Percentiles rank a stretch among this genome's conserved stretches.
These are phyloP conservation scores for Gallinago stenura DNA, from an alignment of 2,797 vertebrate species.

Conservation along the genomic window DNA sequence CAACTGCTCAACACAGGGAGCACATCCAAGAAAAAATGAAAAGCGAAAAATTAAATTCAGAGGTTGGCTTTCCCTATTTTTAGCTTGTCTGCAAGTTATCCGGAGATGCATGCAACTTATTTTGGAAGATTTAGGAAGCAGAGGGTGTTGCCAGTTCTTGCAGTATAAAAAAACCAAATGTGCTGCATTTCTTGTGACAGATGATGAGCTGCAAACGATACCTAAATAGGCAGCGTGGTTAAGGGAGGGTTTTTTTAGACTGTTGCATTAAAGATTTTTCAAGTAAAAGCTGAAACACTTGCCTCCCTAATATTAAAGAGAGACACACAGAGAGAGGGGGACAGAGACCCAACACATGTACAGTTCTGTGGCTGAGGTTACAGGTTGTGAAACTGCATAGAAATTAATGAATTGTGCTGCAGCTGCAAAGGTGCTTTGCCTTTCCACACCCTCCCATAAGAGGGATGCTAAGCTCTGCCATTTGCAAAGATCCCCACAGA, in stretches of 20 bases:
- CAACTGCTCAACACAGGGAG: slow-evolving; percentile 17
- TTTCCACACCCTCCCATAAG: neutral
- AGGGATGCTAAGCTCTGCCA: neutral
- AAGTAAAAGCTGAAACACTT: neutral
- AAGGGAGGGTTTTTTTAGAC: slow-evolving; percentile 55
- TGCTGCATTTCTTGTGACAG: slow-evolving; percentile 17
- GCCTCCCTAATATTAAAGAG: neutral
- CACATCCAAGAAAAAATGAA: neutral
- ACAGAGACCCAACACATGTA: rapidly evolving
- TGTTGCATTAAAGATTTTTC: slow-evolving; percentile 52
- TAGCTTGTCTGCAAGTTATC: slow-evolving; percentile 26
- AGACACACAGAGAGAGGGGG: neutral
- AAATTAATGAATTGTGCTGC: neutral
- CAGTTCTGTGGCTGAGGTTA: neutral
- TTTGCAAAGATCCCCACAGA: neutral
- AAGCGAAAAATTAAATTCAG: slow-evolving; percentile 13
- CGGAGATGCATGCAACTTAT: neutral
- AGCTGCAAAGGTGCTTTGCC: neutral
- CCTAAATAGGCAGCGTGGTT: slow-evolving; percentile 33
- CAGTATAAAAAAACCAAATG: neutral
- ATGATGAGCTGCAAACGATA: slow-evolving; percentile 7
- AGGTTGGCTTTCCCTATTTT: slow-evolving; percentile 36
- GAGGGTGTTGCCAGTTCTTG: slow-evolving; percentile 6
- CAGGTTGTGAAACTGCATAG: neutral
- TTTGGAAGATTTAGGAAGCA: slow-evolving; percentile 22